Conservation (phyloP, 2,888 invertebrate genomes). For the Nephrotoma flavescens region DNA sequence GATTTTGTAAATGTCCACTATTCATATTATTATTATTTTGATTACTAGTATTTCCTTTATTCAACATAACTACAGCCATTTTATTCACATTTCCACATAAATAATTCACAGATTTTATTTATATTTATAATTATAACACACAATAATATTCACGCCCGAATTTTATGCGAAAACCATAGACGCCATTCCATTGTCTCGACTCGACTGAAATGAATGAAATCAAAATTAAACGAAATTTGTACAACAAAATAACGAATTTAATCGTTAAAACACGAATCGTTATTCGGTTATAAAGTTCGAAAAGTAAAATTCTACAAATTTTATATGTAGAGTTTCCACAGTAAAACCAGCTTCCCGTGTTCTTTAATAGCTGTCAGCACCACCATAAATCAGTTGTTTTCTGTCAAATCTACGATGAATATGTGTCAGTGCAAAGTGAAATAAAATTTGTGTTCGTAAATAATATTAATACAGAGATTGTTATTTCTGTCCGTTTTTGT, state of each 20-base stretch:
- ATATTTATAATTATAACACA: background rate
- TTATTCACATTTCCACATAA: background rate
- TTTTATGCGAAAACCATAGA: background rate
- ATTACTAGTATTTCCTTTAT: background rate
- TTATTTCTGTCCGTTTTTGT: background rate
- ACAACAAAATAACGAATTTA: background rate
- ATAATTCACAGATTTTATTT: background rate
- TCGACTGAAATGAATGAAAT: constrained; percentile 1
- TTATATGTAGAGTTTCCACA: background rate
- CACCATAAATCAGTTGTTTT: background rate
- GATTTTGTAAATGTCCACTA: constrained; percentile 48
- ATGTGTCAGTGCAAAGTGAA: background rate
- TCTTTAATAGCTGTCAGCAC: background rate
- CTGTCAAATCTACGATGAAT: background rate
- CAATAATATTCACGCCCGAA: background rate
- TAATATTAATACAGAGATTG: background rate
- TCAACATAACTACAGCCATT: constrained; percentile 7
- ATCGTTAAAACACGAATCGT: background rate
- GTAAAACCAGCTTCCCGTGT: background rate
- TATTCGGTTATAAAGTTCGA: background rate
- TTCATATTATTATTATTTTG: constrained; percentile 41
- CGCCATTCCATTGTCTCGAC: constrained; percentile 3
- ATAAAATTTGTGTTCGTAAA: background rate
- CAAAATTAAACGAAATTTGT: background rate
- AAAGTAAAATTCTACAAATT: background rate